Base-by-base conservation (phyloP, 2,797 vertebrate genomes). In the Parauchenoglanis punctatus region DNA sequence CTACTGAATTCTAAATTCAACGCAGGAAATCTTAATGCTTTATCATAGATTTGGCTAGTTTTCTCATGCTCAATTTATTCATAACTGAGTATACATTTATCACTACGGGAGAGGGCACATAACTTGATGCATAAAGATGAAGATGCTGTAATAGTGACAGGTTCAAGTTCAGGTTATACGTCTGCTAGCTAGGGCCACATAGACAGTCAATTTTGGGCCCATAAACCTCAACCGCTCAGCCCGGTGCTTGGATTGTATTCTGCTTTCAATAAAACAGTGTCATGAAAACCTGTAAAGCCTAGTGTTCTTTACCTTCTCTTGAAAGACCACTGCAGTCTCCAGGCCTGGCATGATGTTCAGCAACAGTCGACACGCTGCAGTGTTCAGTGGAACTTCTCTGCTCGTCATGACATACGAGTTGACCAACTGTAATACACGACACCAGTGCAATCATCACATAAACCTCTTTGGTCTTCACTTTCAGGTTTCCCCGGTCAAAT, bases 401-500 rank as follows among this genome's bases (percentile, higher is more conserved):
- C 98, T 99, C 83, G 97, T 98, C 98, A 99, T 99, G 93, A 99
- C 97, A 13, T 99, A 99, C 31, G 97, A 97, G 89, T 99, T 99
- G 92, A 99, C 97, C 92, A 99, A 93, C 99, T 99, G 83, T 2
- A 83, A 31, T 49, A 83, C 25, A 91, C 1, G 49, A 84, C 20
- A 85, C 28, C 84, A 23, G 81, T 17, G 80, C 56, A 63, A 28
- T 59, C 0, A 44, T 63, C 61, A 85, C 0, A 87, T 11, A 1
- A 23, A 46, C 25, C 13, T 18, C 73, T 28, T 20, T 12, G 12
- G 46, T n/a, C 25, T n/a, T 44, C 68, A 46, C 12, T 7, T n/a
- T 75, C 1, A 75, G 23, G 23, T n/a, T n/a, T 15, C 68, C 15
- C 35, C 31, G 10, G 65, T 1, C 13, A 25, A 25, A 23, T 8